A percentile compares a stretch with the other conserved stretches of the same genome.
phyloP scores from a whole-genome alignment of 1,140 invertebrate genomes.

The Drosophila subpulchrella region DNA sequence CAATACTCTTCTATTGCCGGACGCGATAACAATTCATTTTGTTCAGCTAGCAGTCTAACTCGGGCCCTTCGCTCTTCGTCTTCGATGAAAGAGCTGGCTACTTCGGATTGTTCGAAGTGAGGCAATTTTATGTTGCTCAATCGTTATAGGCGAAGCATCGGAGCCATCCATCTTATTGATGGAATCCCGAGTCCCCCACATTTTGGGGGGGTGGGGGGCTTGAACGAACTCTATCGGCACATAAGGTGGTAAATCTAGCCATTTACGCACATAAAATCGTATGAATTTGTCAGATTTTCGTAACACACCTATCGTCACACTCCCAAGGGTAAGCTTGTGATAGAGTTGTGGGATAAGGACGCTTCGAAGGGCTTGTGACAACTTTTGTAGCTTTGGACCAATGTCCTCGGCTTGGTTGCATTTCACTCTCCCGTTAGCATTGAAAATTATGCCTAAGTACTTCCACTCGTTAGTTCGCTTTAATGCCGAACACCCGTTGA shows the following conservation, averaged over 20 bases:
- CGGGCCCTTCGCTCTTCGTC: too few species aligned
- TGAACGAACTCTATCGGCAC: slow-evolving; percentile 2
- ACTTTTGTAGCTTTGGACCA: slow-evolving; percentile 1
- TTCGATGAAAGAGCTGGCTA: too few species aligned
- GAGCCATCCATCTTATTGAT: neutral
- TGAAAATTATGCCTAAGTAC: slow-evolving; percentile 4
- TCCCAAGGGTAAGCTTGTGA: too few species aligned
- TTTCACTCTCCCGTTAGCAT: neutral
- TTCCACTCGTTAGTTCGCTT: slow-evolving; percentile 13
- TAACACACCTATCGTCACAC: too few species aligned
- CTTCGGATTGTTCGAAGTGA: too few species aligned
- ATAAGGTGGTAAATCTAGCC: neutral
- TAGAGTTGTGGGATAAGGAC: neutral
- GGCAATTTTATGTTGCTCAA: too few species aligned
- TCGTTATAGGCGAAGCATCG: too few species aligned
- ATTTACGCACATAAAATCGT: too few species aligned
- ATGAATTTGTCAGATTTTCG: too few species aligned
- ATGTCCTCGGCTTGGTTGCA: slow-evolving; percentile 6
- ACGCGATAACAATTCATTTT: too few species aligned
- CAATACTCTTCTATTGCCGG: too few species aligned
- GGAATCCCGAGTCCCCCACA: slow-evolving; percentile 1
- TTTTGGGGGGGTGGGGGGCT: slow-evolving; percentile 1
- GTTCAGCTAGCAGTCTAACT: too few species aligned
- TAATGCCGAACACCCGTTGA: neutral
- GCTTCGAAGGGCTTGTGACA: slow-evolving; percentile 1